Evolutionary conservation across 2,113 vertebrate species (phyloP).

Genomic region (Vimba vimba): DNA sequence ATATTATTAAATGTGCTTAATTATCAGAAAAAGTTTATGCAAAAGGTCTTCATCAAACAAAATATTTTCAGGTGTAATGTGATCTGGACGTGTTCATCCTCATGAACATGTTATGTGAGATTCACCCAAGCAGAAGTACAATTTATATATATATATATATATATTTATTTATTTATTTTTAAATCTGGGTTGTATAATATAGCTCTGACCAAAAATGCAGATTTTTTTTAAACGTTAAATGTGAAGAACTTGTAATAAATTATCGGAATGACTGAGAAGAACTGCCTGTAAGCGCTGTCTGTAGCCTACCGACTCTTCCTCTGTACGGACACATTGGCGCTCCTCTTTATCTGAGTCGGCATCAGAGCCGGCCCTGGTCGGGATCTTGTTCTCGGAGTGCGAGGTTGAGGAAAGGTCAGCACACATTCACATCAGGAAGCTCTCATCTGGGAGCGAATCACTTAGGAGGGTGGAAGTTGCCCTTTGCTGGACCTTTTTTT

Average conservation of each 20-base stretch:
- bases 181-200: not conserved
- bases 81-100: not conserved
- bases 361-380: not conserved
- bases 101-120: not conserved
- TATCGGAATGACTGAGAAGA: not conserved
- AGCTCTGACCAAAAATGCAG: not conserved
- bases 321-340: constrained; percentile 22
- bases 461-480: constrained; percentile 53
- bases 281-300: not conserved
- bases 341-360: constrained; percentile 52
- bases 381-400: constrained; percentile 25
- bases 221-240: constrained; percentile 25
- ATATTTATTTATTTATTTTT: no score
- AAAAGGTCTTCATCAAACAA: no score
- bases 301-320: not conserved
- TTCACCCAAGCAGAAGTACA: not conserved
- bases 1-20: not conserved
- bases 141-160: no score
- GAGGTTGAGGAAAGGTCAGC: constrained; percentile 50
- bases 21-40: not conserved
- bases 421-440: constrained; percentile 55
- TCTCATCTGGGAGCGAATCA: constrained; percentile 63
- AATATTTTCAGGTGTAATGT: not conserved
- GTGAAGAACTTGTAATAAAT: constrained; percentile 53
- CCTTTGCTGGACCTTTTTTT: not conserved